These are phyloP conservation scores for Platycnemis pennipes DNA, from an alignment of 2,888 invertebrate species.

Conservation along the genomic window DNA sequence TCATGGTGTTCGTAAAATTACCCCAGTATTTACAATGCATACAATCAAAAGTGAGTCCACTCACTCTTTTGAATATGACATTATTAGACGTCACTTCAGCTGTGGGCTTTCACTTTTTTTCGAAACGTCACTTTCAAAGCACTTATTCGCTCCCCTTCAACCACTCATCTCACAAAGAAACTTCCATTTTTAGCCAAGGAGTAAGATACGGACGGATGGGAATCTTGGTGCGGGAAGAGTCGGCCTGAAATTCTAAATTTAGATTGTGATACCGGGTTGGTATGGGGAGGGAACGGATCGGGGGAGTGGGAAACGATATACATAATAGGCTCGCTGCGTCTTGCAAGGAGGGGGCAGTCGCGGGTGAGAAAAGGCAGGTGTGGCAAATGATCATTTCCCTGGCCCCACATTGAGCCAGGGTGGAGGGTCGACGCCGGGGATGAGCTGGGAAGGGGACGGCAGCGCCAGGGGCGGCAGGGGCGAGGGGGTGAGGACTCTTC, in stretches of 20 bases:
- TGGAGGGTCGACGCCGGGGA: neutral
- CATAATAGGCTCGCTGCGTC: constrained; percentile 3
- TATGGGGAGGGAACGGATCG: neutral
- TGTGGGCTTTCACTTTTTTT: no score
- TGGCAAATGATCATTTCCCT: constrained; percentile 50
- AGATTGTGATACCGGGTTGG: neutral
- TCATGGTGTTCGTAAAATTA: no score
- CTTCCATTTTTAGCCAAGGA: neutral
- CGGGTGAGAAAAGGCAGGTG: constrained; percentile 62
- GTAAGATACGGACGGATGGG: neutral
- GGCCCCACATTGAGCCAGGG: neutral
- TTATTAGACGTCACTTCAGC: no score
- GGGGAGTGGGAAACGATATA: neutral
- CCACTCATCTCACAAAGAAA: neutral
- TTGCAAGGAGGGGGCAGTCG: neutral
- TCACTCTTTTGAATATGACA: no score
- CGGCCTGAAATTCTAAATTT: neutral
- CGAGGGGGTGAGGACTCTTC: neutral
- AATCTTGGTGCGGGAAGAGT: neutral
- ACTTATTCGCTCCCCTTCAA: no score
- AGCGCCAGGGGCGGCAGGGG: neutral
- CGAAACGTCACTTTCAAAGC: no score
- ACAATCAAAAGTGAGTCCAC: no score
- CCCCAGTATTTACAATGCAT: no score
- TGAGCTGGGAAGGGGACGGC: neutral